These are phyloP conservation scores for Microplitis manilae DNA, from an alignment of 2,888 invertebrate species.

Conservation along the genomic window DNA sequence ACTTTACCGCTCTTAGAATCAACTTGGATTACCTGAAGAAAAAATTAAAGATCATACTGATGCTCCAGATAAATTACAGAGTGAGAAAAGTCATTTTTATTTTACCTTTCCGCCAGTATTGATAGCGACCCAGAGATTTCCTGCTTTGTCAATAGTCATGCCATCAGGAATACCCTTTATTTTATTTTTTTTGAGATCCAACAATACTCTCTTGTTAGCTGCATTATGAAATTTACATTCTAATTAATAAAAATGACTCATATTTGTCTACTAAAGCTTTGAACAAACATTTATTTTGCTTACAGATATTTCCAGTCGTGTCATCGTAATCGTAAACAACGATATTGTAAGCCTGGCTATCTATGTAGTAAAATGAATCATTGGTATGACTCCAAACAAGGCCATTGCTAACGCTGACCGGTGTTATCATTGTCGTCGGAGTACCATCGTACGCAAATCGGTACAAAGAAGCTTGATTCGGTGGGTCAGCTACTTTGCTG, in stretches of 20 bases:
- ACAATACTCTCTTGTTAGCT: slow-evolving; percentile 76
- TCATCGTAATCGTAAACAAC: slow-evolving; percentile 81
- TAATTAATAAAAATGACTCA: background rate
- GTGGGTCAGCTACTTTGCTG: slow-evolving; percentile 63
- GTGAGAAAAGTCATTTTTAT: background rate
- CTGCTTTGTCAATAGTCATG: slow-evolving; percentile 86
- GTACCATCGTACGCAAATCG: slow-evolving; percentile 69
- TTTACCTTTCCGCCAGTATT: slow-evolving; percentile 77
- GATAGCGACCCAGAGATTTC: slow-evolving; percentile 84
- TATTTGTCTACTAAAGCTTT: background rate
- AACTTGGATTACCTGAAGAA: slow-evolving; percentile 75
- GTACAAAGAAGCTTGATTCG: slow-evolving; percentile 77
- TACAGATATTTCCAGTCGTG: slow-evolving; percentile 75
- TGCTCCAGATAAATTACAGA: background rate
- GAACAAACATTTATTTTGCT: slow-evolving; percentile 50
- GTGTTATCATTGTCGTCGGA: slow-evolving; percentile 58
- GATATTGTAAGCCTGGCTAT: slow-evolving; percentile 79
- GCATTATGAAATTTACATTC: background rate
- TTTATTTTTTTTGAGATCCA: slow-evolving; percentile 75
- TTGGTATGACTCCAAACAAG: slow-evolving; percentile 82
- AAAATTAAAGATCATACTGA: background rate
- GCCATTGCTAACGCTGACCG: slow-evolving; percentile 83
- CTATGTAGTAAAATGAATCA: slow-evolving; percentile 84
- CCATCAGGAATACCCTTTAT: slow-evolving; percentile 79
- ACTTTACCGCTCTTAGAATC: slow-evolving; percentile 75